Conservation (phyloP, 2,113 vertebrate species). For the Takifugu flavidus region DNA sequence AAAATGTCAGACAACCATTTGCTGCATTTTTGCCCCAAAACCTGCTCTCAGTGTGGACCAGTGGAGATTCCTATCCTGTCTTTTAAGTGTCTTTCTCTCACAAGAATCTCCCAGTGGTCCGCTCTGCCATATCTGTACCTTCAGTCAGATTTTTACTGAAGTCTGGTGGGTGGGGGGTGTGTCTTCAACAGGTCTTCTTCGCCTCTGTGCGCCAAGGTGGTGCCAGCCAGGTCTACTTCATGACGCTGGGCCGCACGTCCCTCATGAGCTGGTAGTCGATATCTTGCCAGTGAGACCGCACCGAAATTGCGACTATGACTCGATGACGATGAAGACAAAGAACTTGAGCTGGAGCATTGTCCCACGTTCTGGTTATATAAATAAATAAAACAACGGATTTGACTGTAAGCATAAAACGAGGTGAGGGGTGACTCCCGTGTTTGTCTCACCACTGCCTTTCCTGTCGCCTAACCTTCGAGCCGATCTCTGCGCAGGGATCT, state of each 20-base stretch:
- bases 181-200: constrained; percentile 67
- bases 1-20: too few relatives aligned
- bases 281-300: constrained; percentile 9
- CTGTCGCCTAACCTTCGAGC: constrained; percentile 13
- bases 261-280: constrained; percentile 73
- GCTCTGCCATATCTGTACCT: not conserved
- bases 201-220: constrained; percentile 71
- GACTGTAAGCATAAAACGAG: constrained; percentile 40
- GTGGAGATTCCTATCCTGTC: too few relatives aligned
- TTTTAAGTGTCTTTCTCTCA: too few relatives aligned
- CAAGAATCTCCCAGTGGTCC: too few relatives aligned
- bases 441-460: not conserved
- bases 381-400: constrained; percentile 18
- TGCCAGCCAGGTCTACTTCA: constrained; percentile 76
- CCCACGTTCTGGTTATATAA: not conserved
- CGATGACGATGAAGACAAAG: constrained; percentile 23
- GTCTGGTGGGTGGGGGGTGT: not conserved
- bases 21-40: too few relatives aligned
- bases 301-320: constrained; percentile 41
- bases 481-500: constrained; percentile 23
- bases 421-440: constrained; percentile 6
- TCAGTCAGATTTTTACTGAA: not conserved
- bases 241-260: constrained; percentile 74
- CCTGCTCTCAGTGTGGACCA: too few relatives aligned
- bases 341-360: constrained; percentile 15